These are phyloP conservation scores for Grammomys dolichurus DNA, from an alignment of 2,113 vertebrate species.

Conservation along the genomic window DNA sequence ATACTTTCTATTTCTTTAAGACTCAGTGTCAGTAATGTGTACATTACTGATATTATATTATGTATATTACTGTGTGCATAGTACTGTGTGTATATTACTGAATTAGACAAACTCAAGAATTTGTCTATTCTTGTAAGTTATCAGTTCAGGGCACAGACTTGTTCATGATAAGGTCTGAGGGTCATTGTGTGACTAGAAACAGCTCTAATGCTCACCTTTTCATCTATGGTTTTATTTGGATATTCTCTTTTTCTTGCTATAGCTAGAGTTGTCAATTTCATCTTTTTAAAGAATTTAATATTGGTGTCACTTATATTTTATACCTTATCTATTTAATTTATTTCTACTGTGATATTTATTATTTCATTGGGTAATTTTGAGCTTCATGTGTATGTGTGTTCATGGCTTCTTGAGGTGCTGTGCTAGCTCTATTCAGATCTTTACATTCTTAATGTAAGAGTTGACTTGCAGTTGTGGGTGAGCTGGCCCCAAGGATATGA, in stretches of 20 bases:
- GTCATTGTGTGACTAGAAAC: background rate
- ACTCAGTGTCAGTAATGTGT: background rate
- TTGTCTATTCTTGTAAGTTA: background rate
- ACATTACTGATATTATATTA: background rate
- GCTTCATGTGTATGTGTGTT: background rate
- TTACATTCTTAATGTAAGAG: background rate
- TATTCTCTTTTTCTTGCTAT: background rate
- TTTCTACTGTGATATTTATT: background rate
- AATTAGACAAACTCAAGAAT: background rate
- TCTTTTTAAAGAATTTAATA: background rate
- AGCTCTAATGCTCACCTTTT: background rate
- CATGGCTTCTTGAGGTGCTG: background rate
- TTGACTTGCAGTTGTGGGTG: background rate
- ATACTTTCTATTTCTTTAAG: background rate
- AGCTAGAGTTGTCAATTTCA: background rate
- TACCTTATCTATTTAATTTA: background rate
- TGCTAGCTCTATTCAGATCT: background rate
- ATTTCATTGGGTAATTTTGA: background rate
- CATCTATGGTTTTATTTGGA: background rate
- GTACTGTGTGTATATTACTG: background rate
- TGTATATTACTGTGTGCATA: background rate
- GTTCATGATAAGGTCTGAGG: background rate
- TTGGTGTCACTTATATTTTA: background rate
- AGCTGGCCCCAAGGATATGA: too few species aligned
- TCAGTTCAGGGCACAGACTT: background rate